Percentiles rank a stretch among this genome's conserved stretches.
phyloP scores from a whole-genome alignment of 2,888 invertebrate genomes.

The Gymnoscelis rufifasciata region DNA sequence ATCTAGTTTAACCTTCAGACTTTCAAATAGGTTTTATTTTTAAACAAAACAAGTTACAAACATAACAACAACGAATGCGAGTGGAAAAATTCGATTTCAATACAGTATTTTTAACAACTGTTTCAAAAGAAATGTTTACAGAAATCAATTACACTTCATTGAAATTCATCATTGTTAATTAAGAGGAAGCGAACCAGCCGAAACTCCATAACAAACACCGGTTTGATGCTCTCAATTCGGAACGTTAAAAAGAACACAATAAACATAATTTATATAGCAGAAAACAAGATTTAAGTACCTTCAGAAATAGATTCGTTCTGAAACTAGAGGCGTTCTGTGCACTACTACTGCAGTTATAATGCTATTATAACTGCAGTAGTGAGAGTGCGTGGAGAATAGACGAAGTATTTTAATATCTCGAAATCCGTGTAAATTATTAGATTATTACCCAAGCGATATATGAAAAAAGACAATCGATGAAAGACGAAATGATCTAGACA shows the following conservation, averaged over 20 bases:
- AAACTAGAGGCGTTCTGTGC: too few relatives aligned
- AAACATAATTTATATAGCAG: neutral
- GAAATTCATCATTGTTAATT: conserved; percentile 37
- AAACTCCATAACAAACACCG: conserved; percentile 40
- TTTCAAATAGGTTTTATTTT: neutral
- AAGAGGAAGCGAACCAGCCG: conserved; percentile 34
- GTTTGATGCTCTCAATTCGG: conserved; percentile 27
- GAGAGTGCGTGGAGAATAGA: too few relatives aligned
- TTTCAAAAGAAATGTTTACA: conserved; percentile 28
- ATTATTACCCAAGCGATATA: too few relatives aligned
- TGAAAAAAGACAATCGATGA: too few relatives aligned
- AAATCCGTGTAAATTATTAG: too few relatives aligned
- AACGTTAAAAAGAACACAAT: conserved; percentile 18
- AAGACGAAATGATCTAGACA: too few relatives aligned
- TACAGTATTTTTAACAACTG: neutral
- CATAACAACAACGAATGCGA: neutral
- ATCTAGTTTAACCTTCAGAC: conserved; percentile 18
- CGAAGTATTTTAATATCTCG: too few relatives aligned
- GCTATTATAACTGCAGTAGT: too few relatives aligned
- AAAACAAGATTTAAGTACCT: neutral
- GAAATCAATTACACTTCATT: conserved; percentile 49
- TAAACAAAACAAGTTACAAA: neutral
- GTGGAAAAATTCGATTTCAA: neutral
- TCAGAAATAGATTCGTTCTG: conserved; percentile 21
- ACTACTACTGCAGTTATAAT: too few relatives aligned